phyloP scores from a whole-genome alignment of 2,888 invertebrate species.

The Papilio demoleus region DNA sequence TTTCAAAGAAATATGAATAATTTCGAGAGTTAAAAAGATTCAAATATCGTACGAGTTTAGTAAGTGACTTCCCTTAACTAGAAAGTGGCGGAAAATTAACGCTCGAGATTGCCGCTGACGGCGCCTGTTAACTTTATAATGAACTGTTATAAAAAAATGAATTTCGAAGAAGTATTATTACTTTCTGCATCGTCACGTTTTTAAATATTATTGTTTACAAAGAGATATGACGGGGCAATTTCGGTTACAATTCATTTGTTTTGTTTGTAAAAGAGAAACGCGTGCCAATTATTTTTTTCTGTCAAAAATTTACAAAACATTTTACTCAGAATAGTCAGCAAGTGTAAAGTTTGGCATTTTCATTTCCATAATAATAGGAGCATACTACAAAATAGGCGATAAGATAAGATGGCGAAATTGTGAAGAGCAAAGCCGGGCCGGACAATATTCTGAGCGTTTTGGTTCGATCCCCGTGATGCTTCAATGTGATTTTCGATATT shows the following conservation, averaged over 20 bases:
- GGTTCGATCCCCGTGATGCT: too few relatives aligned
- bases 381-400: too few relatives aligned
- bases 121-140: constrained; percentile 25
- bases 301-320: neutral
- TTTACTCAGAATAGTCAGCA: neutral
- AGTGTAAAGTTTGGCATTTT: neutral
- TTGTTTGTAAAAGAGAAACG: constrained; percentile 24
- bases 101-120: constrained; percentile 31
- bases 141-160: neutral
- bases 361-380: neutral
- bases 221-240: constrained; percentile 34
- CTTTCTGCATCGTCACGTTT: constrained; percentile 16
- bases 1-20: too few relatives aligned
- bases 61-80: constrained; percentile 21
- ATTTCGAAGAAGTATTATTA: neutral
- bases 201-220: constrained; percentile 22
- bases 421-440: too few relatives aligned
- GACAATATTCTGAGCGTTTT: too few relatives aligned
- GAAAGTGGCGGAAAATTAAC: constrained; percentile 31
- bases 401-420: too few relatives aligned
- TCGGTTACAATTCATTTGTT: constrained; percentile 21
- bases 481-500: too few relatives aligned
- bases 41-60: constrained; percentile 5
- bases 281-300: constrained; percentile 16
- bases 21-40: neutral